A percentile compares a stretch with the other conserved stretches of the same genome.
phyloP scores from a whole-genome alignment of 2,797 vertebrate species.

The Rhynchonycteris naso region DNA sequence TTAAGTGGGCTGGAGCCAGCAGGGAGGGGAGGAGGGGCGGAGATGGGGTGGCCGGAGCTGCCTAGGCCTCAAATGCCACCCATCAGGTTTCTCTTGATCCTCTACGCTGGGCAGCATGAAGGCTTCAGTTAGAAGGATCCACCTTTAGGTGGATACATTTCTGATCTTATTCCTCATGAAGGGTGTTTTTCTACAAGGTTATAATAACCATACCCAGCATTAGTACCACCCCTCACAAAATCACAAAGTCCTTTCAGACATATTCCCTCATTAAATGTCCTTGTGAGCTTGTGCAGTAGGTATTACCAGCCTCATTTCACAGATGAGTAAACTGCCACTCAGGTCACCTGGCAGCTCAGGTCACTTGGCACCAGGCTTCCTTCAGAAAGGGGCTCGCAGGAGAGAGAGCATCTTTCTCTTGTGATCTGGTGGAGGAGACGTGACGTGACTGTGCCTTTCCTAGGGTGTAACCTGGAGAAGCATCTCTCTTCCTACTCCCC shows the following conservation, averaged over 20 bases:
- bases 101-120: neutral
- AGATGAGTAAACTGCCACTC: neutral
- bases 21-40: neutral
- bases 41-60: neutral
- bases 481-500: neutral
- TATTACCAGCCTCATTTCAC: conserved; percentile 15
- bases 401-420: neutral
- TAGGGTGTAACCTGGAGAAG: neutral
- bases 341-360: neutral
- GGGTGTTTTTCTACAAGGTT: neutral
- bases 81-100: neutral
- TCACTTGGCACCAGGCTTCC: neutral
- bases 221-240: neutral
- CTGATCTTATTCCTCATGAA: neutral
- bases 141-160: neutral
- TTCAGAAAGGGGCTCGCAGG: rapidly evolving
- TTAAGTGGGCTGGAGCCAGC: neutral
- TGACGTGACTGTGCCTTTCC: neutral
- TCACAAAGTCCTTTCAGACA: neutral
- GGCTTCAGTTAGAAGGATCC: neutral
- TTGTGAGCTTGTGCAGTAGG: neutral
- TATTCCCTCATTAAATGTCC: neutral
- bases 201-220: neutral
- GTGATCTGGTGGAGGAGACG: neutral
- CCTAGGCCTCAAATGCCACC: neutral